Evolutionary conservation across 2,797 vertebrate species (phyloP), one percentile per base, ranked within the genome.

Genomic region (Diplodus puntazzo): DNA sequence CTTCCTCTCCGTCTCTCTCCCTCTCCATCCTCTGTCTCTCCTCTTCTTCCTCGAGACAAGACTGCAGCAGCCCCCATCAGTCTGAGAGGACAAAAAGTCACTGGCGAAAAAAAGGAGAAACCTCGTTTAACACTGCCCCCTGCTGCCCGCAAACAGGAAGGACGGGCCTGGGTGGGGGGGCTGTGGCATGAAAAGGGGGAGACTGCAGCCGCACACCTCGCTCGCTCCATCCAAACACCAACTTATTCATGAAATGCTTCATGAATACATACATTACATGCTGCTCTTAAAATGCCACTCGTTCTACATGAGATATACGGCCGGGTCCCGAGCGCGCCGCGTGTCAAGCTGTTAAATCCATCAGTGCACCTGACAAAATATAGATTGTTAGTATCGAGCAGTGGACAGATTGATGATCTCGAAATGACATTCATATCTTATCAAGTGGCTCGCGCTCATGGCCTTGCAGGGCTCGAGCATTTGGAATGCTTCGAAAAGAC

Each of bases 81-180:
- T 90, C 87, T 78, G 88, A 89, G 80, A 91, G 88, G 92, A 92
- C 92, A 91, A 90, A 89, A 93, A 90, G 88, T 88, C 82, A 83
- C 50, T n/a, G 53, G 34, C 27, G 68, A 73, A 7, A 7, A 7
- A 7, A 7, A 61, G 49, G 70, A 74, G 79, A 94, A 93, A 92
- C 54, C 85, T 86, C 94, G 62, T 91, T 88, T 88, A 94, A 94
- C 87, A 96, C 91, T 96, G 95, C 94, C 95, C 95, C 94, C 95
- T 94, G 88, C 88, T 94, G 95, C 30, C 63, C 0, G 1, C 0
- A 59, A 74, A n/a, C 2, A 1, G 71, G 60, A 87, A 83, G 54
- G 80, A 67, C 89, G 42, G 30, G 27, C 43, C 16, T 10, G 5
- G 11, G 27, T 8, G 30, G 34, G 45, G 25, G 20, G 4, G 25